Evolutionary conservation across 2,113 vertebrate species (phyloP).

Genomic region (Echinops telfairi): DNA sequence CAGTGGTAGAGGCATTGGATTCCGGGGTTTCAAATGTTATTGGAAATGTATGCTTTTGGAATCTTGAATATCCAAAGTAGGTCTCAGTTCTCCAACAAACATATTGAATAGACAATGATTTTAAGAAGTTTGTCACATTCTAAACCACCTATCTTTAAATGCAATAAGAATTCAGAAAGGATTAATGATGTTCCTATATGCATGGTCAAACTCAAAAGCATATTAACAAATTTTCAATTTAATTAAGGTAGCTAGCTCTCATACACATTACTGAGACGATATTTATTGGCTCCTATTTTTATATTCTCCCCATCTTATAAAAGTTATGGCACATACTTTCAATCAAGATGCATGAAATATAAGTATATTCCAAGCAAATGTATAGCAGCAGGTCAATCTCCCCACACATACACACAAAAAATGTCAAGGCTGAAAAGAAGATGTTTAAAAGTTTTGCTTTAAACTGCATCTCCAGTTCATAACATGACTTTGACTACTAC

Average conservation of each 20-base stretch:
- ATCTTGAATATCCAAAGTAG: constrained; percentile 80
- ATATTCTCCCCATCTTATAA: background rate
- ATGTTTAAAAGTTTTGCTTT: constrained; percentile 74
- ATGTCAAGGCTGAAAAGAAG: constrained; percentile 66
- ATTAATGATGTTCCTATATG: background rate
- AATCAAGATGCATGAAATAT: background rate
- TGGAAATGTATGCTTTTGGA: constrained; percentile 74
- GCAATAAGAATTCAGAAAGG: constrained; percentile 36
- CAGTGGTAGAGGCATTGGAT: too few relatives aligned
- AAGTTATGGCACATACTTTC: background rate
- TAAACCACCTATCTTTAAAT: background rate
- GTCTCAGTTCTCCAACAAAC: constrained; percentile 78
- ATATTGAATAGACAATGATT: background rate
- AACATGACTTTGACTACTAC: constrained; percentile 72
- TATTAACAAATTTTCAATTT: constrained; percentile 16
- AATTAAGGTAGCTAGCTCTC: constrained; percentile 32
- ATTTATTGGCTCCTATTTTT: constrained; percentile 34
- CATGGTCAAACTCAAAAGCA: background rate
- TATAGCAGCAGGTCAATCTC: background rate
- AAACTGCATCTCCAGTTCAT: constrained; percentile 77
- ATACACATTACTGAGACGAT: background rate
- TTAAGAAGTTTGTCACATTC: constrained; percentile 1
- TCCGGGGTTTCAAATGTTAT: constrained; percentile 31
- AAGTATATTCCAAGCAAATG: constrained; percentile 12
- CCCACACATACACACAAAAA: constrained; percentile 21